Percentiles rank a stretch among this genome's conserved stretches.
These are phyloP conservation scores for Eptatretus atami DNA, from an alignment of 2,797 vertebrate species.

Conservation along the genomic window DNA sequence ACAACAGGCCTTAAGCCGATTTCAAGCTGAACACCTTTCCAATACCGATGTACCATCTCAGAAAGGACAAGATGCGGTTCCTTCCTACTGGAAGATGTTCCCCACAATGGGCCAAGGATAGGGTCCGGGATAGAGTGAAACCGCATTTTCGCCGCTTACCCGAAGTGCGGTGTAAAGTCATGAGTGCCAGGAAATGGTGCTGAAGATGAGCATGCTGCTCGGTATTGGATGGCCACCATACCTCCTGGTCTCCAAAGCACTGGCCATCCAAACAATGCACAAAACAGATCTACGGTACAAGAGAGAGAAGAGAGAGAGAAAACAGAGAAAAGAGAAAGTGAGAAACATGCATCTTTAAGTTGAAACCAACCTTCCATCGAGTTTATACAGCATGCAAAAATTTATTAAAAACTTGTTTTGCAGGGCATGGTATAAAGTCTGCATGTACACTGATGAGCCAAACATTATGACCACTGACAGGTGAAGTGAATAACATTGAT, in stretches of 20 bases:
- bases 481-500: too few species aligned
- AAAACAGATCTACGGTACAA: too few species aligned
- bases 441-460: too few species aligned
- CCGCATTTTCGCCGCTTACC: slow-evolving; percentile 21
- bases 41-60: slow-evolving; percentile 25
- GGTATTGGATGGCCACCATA: slow-evolving; percentile 18
- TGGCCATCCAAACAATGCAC: too few species aligned
- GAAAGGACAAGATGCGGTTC: slow-evolving; percentile 30
- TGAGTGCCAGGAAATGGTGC: slow-evolving; percentile 17
- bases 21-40: slow-evolving; percentile 37
- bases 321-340: too few species aligned
- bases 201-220: slow-evolving; percentile 21
- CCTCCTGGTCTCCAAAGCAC: background rate
- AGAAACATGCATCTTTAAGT: too few species aligned
- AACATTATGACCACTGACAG: too few species aligned
- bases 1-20: slow-evolving; percentile 40
- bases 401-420: too few species aligned
- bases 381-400: too few species aligned
- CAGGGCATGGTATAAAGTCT: too few species aligned
- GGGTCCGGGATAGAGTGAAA: slow-evolving; percentile 36
- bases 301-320: too few species aligned
- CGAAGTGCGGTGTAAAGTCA: slow-evolving; percentile 9
- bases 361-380: too few species aligned
- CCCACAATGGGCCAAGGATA: slow-evolving; percentile 37
- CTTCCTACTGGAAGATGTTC: slow-evolving; percentile 25